Conservation (phyloP, 2,888 invertebrate species). For the Seladonia tumulorum region DNA sequence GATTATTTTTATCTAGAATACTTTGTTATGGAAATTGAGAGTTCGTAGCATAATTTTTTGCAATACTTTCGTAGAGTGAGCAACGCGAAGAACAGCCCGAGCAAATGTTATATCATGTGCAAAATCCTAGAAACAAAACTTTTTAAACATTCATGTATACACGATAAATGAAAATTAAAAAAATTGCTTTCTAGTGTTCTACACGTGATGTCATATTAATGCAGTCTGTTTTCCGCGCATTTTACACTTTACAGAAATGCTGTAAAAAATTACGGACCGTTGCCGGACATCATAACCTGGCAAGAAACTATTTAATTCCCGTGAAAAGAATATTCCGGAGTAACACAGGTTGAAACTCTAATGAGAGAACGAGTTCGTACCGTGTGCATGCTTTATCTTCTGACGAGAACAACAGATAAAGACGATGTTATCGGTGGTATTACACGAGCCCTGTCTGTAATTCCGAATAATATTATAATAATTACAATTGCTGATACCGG, state of each 20-base stretch:
- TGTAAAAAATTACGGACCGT: not conserved
- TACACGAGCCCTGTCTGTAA: not conserved
- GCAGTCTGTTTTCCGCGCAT: not conserved
- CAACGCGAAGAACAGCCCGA: too few species aligned
- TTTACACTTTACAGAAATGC: not conserved
- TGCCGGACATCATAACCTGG: not conserved
- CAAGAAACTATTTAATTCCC: not conserved
- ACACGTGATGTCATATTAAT: not conserved
- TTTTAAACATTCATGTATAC: too few species aligned
- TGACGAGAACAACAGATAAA: not conserved
- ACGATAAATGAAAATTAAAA: not conserved
- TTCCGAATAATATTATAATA: not conserved
- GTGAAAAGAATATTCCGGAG: not conserved
- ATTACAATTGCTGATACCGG: not conserved
- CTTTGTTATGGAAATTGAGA: too few species aligned
- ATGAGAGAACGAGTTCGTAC: not conserved
- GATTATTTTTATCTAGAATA: too few species aligned
- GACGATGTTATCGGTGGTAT: not conserved
- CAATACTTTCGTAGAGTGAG: too few species aligned
- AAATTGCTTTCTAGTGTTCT: not conserved
- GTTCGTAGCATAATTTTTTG: too few species aligned
- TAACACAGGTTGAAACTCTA: slow-evolving; percentile 1
- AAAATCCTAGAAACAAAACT: too few species aligned
- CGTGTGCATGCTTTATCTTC: not conserved
- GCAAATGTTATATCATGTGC: too few species aligned